Evolutionary conservation across 2,888 invertebrate genomes (phyloP).

Genomic region (Parnassius glacialis): DNA sequence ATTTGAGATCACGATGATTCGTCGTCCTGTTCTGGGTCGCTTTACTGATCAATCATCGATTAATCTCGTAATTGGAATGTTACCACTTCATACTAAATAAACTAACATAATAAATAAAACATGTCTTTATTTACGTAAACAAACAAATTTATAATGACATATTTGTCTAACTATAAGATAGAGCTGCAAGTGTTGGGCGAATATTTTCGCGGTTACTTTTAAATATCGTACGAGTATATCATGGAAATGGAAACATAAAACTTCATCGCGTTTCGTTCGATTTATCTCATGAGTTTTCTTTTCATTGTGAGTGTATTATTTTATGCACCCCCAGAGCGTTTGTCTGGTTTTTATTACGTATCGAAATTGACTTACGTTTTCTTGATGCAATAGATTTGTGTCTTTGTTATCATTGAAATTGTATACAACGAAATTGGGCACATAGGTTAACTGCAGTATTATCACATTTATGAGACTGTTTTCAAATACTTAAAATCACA

Average conservation of each 20-base stretch:
- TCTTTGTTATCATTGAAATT: slow-evolving; percentile 28
- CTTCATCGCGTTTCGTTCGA: slow-evolving; percentile 59
- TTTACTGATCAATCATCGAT: too few species aligned
- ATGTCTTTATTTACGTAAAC: background rate
- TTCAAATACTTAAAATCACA: too few species aligned
- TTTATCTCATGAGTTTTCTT: slow-evolving; percentile 56
- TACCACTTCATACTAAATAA: too few species aligned
- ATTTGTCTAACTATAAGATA: background rate
- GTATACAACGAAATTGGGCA: slow-evolving; percentile 1
- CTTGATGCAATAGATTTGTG: slow-evolving; percentile 38
- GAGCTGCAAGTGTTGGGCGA: slow-evolving; percentile 1
- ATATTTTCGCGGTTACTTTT: slow-evolving; percentile 4
- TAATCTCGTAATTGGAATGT: too few species aligned
- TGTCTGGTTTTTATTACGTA: slow-evolving; percentile 37
- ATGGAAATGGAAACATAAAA: slow-evolving; percentile 55
- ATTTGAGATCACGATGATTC: too few species aligned
- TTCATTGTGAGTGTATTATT: slow-evolving; percentile 61
- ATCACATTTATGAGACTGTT: too few species aligned
- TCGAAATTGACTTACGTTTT: slow-evolving; percentile 35
- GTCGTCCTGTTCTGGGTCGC: too few species aligned
- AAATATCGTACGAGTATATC: slow-evolving; percentile 32
- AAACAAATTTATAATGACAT: background rate
- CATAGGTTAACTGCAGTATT: too few species aligned
- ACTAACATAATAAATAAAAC: too few species aligned
- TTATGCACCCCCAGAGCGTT: slow-evolving; percentile 56